Conservation (phyloP, 2,888 invertebrate species). For the Dolichopus griseipennis region DNA sequence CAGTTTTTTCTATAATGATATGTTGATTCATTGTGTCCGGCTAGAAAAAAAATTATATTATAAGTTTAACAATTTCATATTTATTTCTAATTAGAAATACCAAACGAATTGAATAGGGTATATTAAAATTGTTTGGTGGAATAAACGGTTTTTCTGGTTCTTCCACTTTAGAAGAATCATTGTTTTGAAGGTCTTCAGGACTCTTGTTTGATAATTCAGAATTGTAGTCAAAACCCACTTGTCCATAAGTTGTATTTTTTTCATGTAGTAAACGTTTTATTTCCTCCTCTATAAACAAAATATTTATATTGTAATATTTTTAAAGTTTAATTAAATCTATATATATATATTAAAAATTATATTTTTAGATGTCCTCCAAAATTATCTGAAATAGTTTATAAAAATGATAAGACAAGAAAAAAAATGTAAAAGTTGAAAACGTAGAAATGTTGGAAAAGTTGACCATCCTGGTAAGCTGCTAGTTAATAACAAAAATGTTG, state of each 20-base stretch:
- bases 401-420: slow-evolving; percentile 8
- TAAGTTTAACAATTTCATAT: slow-evolving; percentile 13
- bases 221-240: slow-evolving; percentile 71
- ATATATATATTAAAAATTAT: slow-evolving; percentile 21
- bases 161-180: slow-evolving; percentile 50
- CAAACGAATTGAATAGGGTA: slow-evolving; percentile 65
- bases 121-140: slow-evolving; percentile 60
- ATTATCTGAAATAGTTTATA: slow-evolving; percentile 18
- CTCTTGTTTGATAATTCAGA: slow-evolving; percentile 45
- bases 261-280: slow-evolving; percentile 76
- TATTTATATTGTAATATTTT: slow-evolving; percentile 12
- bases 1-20: slow-evolving; percentile 92
- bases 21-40: slow-evolving; percentile 81
- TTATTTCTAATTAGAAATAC: slow-evolving; percentile 44
- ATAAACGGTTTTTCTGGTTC: slow-evolving; percentile 69
- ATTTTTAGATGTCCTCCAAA: slow-evolving; percentile 20
- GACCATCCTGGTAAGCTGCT: not conserved
- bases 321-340: not conserved
- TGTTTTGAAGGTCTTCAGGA: slow-evolving; percentile 29
- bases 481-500: slow-evolving; percentile 1
- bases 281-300: slow-evolving; percentile 69
- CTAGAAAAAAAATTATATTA: slow-evolving; percentile 45
- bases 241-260: slow-evolving; percentile 51
- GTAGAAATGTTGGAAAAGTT: not conserved
- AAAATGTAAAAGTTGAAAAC: not conserved